Conservation (phyloP, 1,140 invertebrate genomes). For the Dendrolimus punctatus region DNA sequence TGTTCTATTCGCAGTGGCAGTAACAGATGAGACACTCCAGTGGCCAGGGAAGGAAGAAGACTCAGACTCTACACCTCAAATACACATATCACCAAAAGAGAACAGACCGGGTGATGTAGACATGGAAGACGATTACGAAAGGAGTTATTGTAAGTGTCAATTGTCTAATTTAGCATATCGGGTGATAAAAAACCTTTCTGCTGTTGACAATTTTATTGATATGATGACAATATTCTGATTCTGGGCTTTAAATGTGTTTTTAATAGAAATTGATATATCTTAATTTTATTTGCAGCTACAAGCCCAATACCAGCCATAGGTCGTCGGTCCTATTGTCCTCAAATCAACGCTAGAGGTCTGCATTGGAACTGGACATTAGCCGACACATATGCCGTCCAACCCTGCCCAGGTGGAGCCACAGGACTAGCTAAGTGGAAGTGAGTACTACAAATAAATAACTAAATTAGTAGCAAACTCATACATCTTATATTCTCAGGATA, state of each 20-base stretch:
- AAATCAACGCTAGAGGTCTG: constrained; percentile 81
- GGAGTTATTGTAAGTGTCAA: constrained; percentile 43
- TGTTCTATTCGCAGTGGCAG: constrained; percentile 16
- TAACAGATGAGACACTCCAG: constrained; percentile 46
- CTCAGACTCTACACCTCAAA: constrained; percentile 35
- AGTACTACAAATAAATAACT: constrained; percentile 16
- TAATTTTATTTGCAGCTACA: constrained; percentile 31
- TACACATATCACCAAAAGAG: constrained; percentile 39
- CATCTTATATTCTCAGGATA: no score
- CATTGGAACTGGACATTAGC: constrained; percentile 91
- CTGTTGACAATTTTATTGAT: no score
- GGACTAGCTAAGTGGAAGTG: constrained; percentile 88
- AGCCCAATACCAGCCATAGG: constrained; percentile 43
- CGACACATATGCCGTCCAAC: constrained; percentile 85
- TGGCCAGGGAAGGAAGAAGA: constrained; percentile 53
- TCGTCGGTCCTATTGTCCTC: constrained; percentile 75
- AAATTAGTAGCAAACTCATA: no score
- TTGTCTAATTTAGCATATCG: constrained; percentile 1
- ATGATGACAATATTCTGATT: no score
- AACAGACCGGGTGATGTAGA: constrained; percentile 30
- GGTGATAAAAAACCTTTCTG: no score
- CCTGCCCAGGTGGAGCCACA: constrained; percentile 90
- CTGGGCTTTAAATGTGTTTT: no score
- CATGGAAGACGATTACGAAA: constrained; percentile 40
- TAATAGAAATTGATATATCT: background rate